These are phyloP conservation scores for Folsomia candida DNA, from an alignment of 2,888 invertebrate species.

Conservation along the genomic window DNA sequence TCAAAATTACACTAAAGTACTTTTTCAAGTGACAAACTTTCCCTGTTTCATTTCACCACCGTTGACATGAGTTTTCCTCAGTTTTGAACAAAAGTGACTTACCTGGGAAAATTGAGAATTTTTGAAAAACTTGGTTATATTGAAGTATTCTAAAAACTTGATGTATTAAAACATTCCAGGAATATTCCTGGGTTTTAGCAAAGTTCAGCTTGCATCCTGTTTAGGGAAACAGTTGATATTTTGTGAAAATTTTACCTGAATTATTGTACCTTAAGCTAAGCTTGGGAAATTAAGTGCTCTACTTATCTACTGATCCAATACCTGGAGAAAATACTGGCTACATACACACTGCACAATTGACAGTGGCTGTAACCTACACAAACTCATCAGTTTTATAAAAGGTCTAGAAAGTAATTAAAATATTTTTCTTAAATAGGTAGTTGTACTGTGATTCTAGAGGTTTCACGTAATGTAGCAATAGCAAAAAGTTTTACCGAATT, in stretches of 20 bases:
- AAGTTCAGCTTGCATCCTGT: neutral
- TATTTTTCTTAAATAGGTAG: neutral
- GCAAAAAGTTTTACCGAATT: neutral
- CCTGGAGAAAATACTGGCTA: neutral
- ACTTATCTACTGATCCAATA: neutral
- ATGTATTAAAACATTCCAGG: neutral
- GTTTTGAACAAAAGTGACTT: too few species aligned
- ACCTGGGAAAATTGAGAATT: neutral
- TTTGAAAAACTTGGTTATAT: neutral
- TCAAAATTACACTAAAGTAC: neutral
- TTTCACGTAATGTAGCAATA: neutral
- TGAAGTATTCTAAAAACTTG: neutral
- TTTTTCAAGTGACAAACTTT: too few species aligned
- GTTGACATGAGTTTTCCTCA: neutral
- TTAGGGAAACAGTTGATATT: neutral
- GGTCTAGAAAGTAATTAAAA: neutral
- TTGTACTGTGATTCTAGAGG: neutral
- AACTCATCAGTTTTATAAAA: neutral
- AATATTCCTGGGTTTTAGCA: neutral
- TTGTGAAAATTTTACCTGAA: slow-evolving; percentile 1
- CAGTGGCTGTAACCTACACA: too few species aligned
- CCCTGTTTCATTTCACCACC: too few species aligned
- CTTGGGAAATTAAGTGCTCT: neutral
- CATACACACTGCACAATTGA: too few species aligned
- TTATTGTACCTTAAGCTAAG: neutral